Base-by-base conservation (phyloP, 2,113 vertebrate genomes). In the Marmota flaviventris region DNA sequence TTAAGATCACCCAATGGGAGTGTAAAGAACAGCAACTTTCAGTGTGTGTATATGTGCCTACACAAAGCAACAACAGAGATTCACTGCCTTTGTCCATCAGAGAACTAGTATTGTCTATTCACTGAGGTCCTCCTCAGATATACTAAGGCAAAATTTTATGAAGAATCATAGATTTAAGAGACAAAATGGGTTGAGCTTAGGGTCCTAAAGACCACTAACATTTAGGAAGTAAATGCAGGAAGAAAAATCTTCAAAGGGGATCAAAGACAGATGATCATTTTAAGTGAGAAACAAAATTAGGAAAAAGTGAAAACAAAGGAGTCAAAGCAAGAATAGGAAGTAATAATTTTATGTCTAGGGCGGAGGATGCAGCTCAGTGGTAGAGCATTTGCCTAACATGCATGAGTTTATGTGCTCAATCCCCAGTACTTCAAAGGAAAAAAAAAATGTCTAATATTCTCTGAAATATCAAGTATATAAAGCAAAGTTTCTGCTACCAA, bases 271-370 rank as follows among this genome's bases (percentile, higher is more conserved):
- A 16, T 22, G n/a, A 56, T 76, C 27, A 51, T 65, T 58, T 58
- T 58, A 45, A 37, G 37, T 27, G 2, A 27, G 6, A 45, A 18
- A 70, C 34, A 77, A 63, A 72, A 51, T 18, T 42, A 75, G 73
- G 79, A 85, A 29, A 75, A 86, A 85, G 58, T 18, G 24, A 8
- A 67, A 85, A 85, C 39, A 76, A 85, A 76, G 34, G 24, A 67
- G 18, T 81, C 69, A 90, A 67, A 85, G 4, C 63, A 42, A 83
- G 18, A 93, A 81, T 39, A 95, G 53, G 86, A 95, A 53, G 86
- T 45, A 70, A n/a, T 79, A 65, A 65, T 32, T 78, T 81, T 45
- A 86, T 48, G 56, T 72, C 24, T 63, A 63, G 61, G 61, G 61
- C 0, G 2, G 61, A 5, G 56, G 20, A 58, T 58, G 56, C 22